Evolutionary conservation across 2,797 vertebrate genomes (phyloP).

Genomic region (Clamator glandarius): DNA sequence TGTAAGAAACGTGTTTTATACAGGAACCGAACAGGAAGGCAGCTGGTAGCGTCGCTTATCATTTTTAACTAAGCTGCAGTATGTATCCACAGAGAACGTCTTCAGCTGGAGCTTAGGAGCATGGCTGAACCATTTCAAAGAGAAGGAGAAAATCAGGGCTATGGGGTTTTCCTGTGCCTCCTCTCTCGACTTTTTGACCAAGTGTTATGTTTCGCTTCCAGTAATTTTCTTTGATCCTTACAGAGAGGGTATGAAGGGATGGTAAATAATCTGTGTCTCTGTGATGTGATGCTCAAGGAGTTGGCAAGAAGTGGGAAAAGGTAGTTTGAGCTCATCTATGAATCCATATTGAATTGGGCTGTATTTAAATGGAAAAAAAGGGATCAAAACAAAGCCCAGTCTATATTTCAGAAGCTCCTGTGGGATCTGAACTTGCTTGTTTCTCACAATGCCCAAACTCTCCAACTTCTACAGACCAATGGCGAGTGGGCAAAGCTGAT

Average conservation of each 20-base stretch:
- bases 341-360: accelerated
- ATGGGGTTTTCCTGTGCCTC: neutral
- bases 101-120: neutral
- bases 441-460: neutral
- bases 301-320: neutral
- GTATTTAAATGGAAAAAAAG: neutral
- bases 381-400: neutral
- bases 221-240: neutral
- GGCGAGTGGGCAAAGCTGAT: neutral
- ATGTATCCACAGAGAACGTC: neutral
- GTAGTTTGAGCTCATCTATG: neutral
- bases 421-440: neutral
- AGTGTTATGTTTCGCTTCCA: neutral
- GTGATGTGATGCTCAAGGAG: accelerated
- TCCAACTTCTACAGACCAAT: neutral
- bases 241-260: neutral
- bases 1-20: neutral
- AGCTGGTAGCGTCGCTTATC: neutral
- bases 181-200: neutral
- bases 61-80: neutral
- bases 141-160: neutral
- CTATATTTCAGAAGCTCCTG: neutral
- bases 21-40: neutral
- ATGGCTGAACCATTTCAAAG: neutral
- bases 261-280: neutral